Evolutionary conservation across 35 echinoderm and acorn worm genomes (phyloP).

Genomic region (Apostichopus californicus): DNA sequence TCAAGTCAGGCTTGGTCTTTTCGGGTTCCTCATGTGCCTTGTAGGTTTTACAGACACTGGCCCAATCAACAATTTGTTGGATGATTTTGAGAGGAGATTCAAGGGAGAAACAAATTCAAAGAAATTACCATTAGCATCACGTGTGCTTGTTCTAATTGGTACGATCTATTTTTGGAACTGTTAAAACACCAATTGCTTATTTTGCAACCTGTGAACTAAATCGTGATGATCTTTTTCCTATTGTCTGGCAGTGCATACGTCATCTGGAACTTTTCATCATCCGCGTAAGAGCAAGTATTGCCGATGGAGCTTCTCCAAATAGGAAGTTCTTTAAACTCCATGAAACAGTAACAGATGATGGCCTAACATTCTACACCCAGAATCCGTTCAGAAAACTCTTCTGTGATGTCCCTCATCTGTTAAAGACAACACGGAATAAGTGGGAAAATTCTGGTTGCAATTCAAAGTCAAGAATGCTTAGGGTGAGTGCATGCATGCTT

Average conservation of each 20-base stretch:
- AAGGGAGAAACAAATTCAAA: background rate
- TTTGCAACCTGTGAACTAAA: background rate
- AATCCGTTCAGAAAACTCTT: background rate
- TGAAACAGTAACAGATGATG: background rate
- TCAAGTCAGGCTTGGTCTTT: background rate
- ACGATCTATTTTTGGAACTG: background rate
- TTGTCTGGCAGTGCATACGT: too few relatives aligned
- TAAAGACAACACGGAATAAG: slow-evolving; percentile 45
- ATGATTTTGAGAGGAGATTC: slow-evolving; percentile 22
- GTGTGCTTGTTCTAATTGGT: slow-evolving; percentile 37
- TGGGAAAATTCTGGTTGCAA: background rate
- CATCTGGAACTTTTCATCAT: background rate
- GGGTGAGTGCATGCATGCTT: background rate
- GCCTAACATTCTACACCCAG: background rate
- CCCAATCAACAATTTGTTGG: slow-evolving; percentile 16
- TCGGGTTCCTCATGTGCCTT: slow-evolving; percentile 1
- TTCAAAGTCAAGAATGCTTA: slow-evolving; percentile 35
- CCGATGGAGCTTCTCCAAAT: slow-evolving; percentile 45
- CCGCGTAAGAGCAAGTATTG: background rate
- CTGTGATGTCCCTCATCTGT: slow-evolving; percentile 36
- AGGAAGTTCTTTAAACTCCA: slow-evolving; percentile 24
- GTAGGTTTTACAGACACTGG: slow-evolving; percentile 52
- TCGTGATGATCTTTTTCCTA: too few relatives aligned
- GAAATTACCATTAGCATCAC: slow-evolving; percentile 17
- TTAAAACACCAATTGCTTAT: slow-evolving; percentile 3